These are phyloP conservation scores for Crotalus horridus DNA, from an alignment of 2,113 vertebrate species.

Conservation along the genomic window DNA sequence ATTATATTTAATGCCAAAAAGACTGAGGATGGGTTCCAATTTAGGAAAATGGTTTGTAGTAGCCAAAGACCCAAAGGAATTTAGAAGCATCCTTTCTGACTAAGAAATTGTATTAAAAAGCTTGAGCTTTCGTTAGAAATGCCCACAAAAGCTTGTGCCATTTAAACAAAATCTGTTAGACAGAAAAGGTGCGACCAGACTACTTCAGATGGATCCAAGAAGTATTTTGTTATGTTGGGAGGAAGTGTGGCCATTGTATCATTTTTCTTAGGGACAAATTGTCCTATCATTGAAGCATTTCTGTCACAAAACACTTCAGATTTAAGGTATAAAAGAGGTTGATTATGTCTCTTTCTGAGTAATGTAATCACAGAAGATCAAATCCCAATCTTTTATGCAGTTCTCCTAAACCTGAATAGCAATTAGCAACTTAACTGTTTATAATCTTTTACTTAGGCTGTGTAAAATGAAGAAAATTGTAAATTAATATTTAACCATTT, in stretches of 20 bases:
- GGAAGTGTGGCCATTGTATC: neutral
- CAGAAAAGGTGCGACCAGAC: neutral
- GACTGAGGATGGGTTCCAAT: neutral
- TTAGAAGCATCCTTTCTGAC: neutral
- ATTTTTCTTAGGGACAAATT: neutral
- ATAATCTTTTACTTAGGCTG: neutral
- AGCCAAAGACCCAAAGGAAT: neutral
- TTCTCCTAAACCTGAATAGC: neutral
- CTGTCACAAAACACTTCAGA: neutral
- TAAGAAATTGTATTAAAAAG: neutral
- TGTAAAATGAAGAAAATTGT: neutral
- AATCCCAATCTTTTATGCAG: neutral
- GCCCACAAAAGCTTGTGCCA: neutral
- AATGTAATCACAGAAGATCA: neutral
- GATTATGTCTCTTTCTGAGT: neutral
- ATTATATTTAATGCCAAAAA: neutral
- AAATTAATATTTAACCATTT: neutral
- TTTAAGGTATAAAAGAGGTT: neutral
- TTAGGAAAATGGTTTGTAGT: neutral
- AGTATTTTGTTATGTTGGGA: slow-evolving; percentile 2
- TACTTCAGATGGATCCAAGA: neutral
- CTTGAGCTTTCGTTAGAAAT: neutral
- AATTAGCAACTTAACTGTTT: neutral
- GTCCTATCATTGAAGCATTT: neutral
- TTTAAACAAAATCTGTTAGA: neutral